phyloP scores from a whole-genome alignment of 2,113 vertebrate species.

The Lophochroa leadbeateri region DNA sequence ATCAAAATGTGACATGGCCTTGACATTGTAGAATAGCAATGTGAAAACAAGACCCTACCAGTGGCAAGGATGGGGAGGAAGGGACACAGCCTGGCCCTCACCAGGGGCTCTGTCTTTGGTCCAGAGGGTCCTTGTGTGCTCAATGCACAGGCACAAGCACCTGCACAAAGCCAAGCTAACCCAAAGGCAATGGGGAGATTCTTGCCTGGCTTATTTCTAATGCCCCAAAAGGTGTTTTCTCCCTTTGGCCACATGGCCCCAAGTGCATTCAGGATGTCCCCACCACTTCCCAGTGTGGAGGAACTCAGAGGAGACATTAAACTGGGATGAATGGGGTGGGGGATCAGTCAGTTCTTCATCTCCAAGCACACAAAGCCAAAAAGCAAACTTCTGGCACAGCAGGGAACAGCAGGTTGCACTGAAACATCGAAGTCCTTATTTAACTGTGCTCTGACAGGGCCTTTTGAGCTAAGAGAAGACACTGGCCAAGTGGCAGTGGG shows the following conservation, averaged over 20 bases:
- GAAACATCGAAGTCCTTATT: neutral
- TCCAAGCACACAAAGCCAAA: neutral
- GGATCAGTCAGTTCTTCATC: neutral
- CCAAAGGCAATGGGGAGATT: neutral
- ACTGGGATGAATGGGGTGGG: neutral
- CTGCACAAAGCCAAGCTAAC: neutral
- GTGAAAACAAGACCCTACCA: neutral
- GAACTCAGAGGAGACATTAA: neutral
- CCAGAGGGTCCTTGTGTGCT: neutral
- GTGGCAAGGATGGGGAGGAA: neutral
- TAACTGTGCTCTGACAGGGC: neutral
- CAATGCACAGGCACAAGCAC: neutral
- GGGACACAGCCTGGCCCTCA: neutral
- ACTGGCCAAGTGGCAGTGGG: neutral
- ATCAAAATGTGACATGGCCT: neutral
- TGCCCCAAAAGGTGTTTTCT: neutral
- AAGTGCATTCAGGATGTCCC: neutral
- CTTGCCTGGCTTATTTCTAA: neutral
- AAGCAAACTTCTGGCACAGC: neutral
- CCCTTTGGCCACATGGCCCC: accelerated
- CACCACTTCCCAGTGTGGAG: neutral
- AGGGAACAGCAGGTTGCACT: neutral
- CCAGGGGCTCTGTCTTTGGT: neutral
- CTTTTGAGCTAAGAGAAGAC: neutral
- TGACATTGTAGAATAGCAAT: neutral